A percentile compares a stretch with the other conserved stretches of the same genome.
phyloP scores from a whole-genome alignment of 2,113 vertebrate species.

The Bufo gargarizans region DNA sequence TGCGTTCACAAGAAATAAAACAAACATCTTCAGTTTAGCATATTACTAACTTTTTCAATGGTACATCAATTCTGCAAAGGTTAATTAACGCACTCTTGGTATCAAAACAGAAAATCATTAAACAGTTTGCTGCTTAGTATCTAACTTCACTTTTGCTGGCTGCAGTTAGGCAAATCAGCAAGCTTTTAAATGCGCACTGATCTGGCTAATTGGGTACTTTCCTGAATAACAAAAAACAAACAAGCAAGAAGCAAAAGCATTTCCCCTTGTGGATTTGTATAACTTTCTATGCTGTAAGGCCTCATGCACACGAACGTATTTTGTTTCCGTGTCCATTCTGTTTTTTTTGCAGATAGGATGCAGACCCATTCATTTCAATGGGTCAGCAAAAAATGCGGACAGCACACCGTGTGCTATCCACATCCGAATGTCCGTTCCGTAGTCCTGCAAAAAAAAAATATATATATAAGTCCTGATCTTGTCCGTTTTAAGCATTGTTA shows the following conservation, averaged over 20 bases:
- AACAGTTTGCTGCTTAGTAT: conserved; percentile 22
- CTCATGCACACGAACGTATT: no score
- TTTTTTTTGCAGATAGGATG: no score
- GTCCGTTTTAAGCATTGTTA: no score
- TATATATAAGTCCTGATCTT: no score
- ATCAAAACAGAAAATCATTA: conserved; percentile 49
- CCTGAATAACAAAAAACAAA: conserved; percentile 12
- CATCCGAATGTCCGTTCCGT: no score
- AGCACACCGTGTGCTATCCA: no score
- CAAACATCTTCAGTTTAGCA: not conserved
- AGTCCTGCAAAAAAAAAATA: no score
- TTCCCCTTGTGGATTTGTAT: not conserved
- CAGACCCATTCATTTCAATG: no score
- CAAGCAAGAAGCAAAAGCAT: conserved; percentile 17
- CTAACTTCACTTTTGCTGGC: conserved; percentile 42
- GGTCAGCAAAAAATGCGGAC: no score
- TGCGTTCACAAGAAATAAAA: not conserved
- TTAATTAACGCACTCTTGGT: conserved; percentile 31
- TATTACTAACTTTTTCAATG: conserved; percentile 14
- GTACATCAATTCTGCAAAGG: conserved; percentile 36
- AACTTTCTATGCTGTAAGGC: not conserved
- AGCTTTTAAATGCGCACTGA: conserved; percentile 24
- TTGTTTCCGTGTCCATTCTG: no score
- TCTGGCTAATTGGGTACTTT: conserved; percentile 40
- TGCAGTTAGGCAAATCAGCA: conserved; percentile 43